Percentiles rank a stretch among this genome's conserved stretches.
phyloP scores from a whole-genome alignment of 2,888 invertebrate genomes.

The Lepidocyrtinus sp. region DNA sequence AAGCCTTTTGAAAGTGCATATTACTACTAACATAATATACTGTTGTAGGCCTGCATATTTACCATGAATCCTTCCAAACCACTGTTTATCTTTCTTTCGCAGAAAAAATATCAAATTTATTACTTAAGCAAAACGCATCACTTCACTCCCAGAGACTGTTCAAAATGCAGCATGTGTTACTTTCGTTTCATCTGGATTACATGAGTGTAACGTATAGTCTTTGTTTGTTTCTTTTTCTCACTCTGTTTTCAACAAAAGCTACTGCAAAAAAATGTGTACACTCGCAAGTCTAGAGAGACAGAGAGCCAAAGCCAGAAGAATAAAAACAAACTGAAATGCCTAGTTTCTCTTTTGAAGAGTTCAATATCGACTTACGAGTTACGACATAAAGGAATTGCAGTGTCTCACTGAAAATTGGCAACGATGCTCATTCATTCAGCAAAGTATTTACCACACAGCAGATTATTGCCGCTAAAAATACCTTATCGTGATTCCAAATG shows the following conservation, averaged over 20 bases:
- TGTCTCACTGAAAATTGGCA: background rate
- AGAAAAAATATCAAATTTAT: background rate
- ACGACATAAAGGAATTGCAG: no score
- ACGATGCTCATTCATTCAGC: background rate
- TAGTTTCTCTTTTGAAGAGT: background rate
- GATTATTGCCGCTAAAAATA: conserved; percentile 35
- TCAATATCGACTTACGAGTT: no score
- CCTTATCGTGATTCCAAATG: background rate
- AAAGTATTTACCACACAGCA: conserved; percentile 5
- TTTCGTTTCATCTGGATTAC: background rate
- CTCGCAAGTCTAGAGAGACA: background rate
- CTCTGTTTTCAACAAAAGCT: background rate
- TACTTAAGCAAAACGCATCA: background rate
- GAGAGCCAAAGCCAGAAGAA: no score
- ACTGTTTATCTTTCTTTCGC: background rate
- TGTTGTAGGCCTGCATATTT: background rate
- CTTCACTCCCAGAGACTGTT: background rate
- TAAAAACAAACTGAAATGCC: background rate
- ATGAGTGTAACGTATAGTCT: background rate
- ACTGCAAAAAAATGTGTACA: background rate
- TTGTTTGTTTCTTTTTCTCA: background rate
- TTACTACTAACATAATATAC: no score
- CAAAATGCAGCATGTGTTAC: background rate
- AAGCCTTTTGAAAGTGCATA: background rate
- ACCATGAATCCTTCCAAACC: background rate